phyloP scores from a whole-genome alignment of 2,888 invertebrate species.

The Ophioninae sp. region DNA sequence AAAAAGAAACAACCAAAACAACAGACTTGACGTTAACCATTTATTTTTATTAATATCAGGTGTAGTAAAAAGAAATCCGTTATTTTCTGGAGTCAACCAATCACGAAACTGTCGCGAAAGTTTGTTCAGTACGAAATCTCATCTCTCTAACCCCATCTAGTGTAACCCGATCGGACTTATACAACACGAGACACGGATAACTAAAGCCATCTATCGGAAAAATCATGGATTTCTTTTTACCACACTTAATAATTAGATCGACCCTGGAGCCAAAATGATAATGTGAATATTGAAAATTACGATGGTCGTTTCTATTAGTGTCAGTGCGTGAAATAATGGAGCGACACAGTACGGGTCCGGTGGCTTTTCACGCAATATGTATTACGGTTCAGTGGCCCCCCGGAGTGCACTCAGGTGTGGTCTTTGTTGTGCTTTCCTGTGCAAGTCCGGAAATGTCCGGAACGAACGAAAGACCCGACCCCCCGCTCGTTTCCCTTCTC shows the following conservation, averaged over 20 bases:
- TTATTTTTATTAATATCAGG: too few species aligned
- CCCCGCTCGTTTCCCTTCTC: conserved; percentile 2
- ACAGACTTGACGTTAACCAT: neutral
- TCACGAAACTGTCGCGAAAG: too few species aligned
- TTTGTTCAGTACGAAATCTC: too few species aligned
- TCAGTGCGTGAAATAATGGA: conserved; percentile 50
- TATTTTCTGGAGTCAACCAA: too few species aligned
- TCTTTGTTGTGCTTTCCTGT: conserved; percentile 66
- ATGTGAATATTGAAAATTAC: neutral
- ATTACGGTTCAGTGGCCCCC: conserved; percentile 67
- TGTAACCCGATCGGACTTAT: too few species aligned
- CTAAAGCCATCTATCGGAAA: too few species aligned
- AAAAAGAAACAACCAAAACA: neutral
- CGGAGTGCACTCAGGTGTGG: conserved; percentile 66
- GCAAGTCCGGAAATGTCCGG: conserved; percentile 65
- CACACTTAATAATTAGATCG: neutral
- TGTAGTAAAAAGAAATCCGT: too few species aligned
- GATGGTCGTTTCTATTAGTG: neutral
- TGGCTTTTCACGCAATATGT: conserved; percentile 63
- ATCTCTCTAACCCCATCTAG: too few species aligned
- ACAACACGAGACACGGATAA: too few species aligned
- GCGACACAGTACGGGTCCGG: conserved; percentile 36
- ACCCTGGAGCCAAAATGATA: neutral
- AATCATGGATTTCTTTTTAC: neutral
- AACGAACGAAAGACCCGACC: conserved; percentile 54